Percentiles rank a stretch among this genome's conserved stretches.
Conservation (phyloP, 1,140 invertebrate genomes). For the Brachionus rotundiformis region DNA sequence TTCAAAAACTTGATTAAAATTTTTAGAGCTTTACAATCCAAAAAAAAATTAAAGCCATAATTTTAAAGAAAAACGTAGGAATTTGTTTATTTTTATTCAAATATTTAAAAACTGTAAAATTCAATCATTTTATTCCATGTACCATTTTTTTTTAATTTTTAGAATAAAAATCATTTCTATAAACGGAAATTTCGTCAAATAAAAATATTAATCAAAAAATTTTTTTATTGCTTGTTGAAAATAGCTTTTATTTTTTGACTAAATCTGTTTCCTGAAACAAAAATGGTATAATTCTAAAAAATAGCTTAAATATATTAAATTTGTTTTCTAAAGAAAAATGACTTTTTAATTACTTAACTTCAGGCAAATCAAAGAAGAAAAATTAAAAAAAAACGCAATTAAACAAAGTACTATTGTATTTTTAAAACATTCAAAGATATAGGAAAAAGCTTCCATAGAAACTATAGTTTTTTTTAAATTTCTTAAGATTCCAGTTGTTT, state of each 20-base stretch:
- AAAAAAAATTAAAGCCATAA: too few relatives aligned
- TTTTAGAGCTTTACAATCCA: too few relatives aligned
- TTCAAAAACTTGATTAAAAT: too few relatives aligned
- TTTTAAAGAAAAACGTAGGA: too few relatives aligned
- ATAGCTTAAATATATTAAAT: background rate
- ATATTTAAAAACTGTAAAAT: too few relatives aligned
- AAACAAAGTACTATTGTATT: conserved; percentile 11
- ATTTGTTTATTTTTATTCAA: too few relatives aligned
- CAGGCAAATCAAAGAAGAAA: background rate
- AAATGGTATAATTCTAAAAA: background rate
- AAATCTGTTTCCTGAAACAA: conserved; percentile 33
- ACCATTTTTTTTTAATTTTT: too few relatives aligned
- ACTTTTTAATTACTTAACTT: background rate
- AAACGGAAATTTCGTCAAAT: background rate
- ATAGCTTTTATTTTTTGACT: background rate
- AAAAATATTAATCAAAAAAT: background rate
- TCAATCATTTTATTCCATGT: too few relatives aligned
- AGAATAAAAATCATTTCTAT: too few relatives aligned
- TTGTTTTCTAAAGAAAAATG: too few relatives aligned
- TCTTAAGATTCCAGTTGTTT: background rate
- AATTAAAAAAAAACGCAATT: background rate
- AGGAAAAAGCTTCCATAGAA: conserved; percentile 23
- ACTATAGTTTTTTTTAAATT: background rate
- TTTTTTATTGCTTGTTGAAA: background rate
- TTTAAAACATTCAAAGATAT: background rate